Evolutionary conservation across 2,797 vertebrate genomes (phyloP).

Genomic region (Liasis olivaceus): DNA sequence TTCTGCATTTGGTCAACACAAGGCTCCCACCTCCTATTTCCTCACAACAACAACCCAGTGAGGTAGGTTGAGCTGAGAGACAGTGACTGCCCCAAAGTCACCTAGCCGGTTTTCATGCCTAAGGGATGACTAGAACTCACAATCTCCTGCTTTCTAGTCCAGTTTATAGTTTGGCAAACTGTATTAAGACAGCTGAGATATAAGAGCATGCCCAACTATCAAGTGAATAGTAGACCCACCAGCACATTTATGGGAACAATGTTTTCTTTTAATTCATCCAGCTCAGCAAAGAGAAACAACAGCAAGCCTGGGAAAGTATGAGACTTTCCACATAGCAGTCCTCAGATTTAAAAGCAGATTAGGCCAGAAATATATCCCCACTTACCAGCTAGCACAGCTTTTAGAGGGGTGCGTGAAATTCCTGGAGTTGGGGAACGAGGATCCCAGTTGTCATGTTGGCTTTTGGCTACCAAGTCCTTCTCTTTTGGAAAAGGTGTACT

Average conservation of each 20-base stretch:
- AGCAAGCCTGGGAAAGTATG: not conserved
- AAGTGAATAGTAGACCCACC: not conserved
- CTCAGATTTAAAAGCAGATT: not conserved
- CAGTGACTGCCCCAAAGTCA: not conserved
- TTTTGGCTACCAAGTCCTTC: not conserved
- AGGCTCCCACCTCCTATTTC: not conserved
- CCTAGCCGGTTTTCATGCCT: not conserved
- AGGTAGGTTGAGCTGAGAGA: not conserved
- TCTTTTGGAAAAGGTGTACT: constrained; percentile 15
- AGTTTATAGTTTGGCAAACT: not conserved
- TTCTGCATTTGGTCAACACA: not conserved
- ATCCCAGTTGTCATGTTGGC: constrained; percentile 52
- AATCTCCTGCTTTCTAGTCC: not conserved
- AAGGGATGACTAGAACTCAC: not conserved
- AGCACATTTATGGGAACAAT: not conserved
- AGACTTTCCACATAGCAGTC: not conserved
- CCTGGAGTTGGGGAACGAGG: constrained; percentile 77
- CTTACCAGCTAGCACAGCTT: constrained; percentile 61
- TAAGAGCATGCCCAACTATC: not conserved
- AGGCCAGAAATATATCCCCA: not conserved
- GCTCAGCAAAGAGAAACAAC: not conserved
- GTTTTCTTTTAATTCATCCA: not conserved
- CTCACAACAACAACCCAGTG: not conserved
- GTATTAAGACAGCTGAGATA: not conserved
- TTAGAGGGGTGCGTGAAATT: constrained; percentile 74